Base-by-base conservation (phyloP, 2,797 vertebrate genomes). In the Arnoldichthys spilopterus region DNA sequence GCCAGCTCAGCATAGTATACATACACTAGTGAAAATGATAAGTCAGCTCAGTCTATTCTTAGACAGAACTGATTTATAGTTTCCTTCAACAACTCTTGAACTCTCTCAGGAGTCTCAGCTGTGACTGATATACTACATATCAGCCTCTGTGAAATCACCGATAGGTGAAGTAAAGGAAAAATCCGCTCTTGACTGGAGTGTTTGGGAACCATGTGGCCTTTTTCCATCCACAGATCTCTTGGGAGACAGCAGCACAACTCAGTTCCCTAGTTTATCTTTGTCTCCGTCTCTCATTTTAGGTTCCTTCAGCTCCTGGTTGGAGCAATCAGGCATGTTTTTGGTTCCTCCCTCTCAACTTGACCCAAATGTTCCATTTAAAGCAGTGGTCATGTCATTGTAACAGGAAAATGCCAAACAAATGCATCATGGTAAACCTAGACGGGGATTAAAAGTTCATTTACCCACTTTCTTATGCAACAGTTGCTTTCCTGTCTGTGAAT, bases 141-240 rank as follows among this genome's bases (percentile, higher is more conserved):
- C 76, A 82, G 77, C 62, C 86, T 34, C 59, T 62, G 59, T n/a
- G 18, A 62, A 62, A 34, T 62, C 30, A 34, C 30, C 1, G 59
- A 66, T 40, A 72, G 82, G 81, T 87, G 88, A 71, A 71, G 85
- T 79, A 78, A 70, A 86, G 85, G 86, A 87, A 85, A 89, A 76
- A 56, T 49, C 61, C 58, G 13, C 74, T 77, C 63, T 40, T 18
- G 15, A 54, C 76, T 34, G 76, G 75, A 77, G 79, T 76, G 77
- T 89, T 91, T 90, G 90, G 88, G 90, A 92, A 92, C 72, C 59
- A 37, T 86, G 80, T 85, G 83, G 86, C 89, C 87, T 91, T 92
- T 91, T 83, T 80, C 77, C 86, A 77, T 85, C 84, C 82, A 74
- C 83, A 82, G 79, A 80, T 89, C 89, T 83, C 85, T 53, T 30